phyloP scores from a whole-genome alignment of 2,113 vertebrate species.

The Oxygymnocypris stewartii region DNA sequence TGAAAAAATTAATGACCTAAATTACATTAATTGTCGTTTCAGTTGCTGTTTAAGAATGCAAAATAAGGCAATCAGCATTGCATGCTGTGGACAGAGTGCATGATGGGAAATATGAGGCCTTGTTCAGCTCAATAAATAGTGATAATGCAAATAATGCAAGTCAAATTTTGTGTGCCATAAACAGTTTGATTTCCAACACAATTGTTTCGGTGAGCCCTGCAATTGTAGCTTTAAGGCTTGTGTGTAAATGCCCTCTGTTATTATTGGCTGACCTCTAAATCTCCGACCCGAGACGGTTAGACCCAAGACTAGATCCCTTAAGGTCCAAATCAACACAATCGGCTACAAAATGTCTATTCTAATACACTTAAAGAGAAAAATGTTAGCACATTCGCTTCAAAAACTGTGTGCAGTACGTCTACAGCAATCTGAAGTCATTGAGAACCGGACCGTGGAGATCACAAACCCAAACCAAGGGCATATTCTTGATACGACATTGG shows the following conservation, averaged over 20 bases:
- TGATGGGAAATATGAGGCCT: conserved; percentile 11
- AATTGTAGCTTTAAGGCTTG: neutral
- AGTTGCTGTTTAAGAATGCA: no score
- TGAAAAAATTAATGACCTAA: no score
- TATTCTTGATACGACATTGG: neutral
- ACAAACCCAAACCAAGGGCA: neutral
- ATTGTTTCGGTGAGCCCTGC: neutral
- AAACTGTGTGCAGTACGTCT: neutral
- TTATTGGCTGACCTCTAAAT: neutral
- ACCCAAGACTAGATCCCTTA: neutral
- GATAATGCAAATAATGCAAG: neutral
- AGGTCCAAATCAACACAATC: neutral
- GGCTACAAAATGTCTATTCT: neutral
- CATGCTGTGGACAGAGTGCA: conserved; percentile 56
- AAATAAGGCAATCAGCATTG: no score
- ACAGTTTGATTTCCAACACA: neutral
- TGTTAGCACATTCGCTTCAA: neutral
- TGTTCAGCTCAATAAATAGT: neutral
- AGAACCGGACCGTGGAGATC: neutral
- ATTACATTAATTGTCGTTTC: no score
- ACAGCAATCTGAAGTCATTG: neutral
- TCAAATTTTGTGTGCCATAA: neutral
- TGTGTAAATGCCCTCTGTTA: neutral
- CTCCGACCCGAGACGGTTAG: neutral
- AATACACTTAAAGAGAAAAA: neutral